phyloP scores from a whole-genome alignment of 2,797 vertebrate genomes.

The Delichon dasypus region DNA sequence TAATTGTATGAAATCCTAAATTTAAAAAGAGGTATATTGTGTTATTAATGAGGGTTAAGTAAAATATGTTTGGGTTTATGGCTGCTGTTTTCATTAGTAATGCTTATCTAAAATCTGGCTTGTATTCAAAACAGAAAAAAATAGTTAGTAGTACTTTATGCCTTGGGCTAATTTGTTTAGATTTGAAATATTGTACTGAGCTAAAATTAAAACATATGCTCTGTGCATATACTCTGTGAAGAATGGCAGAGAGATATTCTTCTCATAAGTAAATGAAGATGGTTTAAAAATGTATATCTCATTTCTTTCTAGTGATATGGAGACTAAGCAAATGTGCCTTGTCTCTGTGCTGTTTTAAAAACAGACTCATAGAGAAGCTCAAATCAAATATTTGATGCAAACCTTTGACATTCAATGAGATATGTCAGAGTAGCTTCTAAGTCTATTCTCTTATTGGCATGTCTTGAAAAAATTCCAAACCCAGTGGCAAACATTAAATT shows the following conservation, averaged over 20 bases:
- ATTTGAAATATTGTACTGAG: constrained; percentile 35
- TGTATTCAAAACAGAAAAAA: neutral
- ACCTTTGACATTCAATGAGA: neutral
- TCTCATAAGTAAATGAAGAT: neutral
- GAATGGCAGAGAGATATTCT: neutral
- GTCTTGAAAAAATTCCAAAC: neutral
- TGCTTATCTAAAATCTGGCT: neutral
- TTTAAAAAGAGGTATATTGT: constrained; percentile 48
- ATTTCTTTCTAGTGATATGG: neutral
- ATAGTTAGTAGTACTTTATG: neutral
- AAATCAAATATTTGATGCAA: neutral
- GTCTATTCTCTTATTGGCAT: neutral
- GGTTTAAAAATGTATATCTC: neutral
- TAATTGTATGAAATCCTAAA: constrained; percentile 56
- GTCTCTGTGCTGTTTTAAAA: neutral
- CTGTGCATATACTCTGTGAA: neutral
- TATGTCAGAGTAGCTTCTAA: neutral
- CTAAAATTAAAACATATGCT: constrained; percentile 49
- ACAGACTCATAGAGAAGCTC: neutral
- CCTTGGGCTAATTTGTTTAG: constrained; percentile 39
- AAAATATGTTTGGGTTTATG: neutral
- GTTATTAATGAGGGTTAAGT: neutral
- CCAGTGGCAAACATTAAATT: neutral
- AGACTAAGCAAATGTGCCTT: neutral
- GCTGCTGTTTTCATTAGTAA: constrained; percentile 9